Percentiles rank a stretch among this genome's conserved stretches.
phyloP scores from a whole-genome alignment of 2,797 vertebrate genomes.

The Trematomus bernacchii region DNA sequence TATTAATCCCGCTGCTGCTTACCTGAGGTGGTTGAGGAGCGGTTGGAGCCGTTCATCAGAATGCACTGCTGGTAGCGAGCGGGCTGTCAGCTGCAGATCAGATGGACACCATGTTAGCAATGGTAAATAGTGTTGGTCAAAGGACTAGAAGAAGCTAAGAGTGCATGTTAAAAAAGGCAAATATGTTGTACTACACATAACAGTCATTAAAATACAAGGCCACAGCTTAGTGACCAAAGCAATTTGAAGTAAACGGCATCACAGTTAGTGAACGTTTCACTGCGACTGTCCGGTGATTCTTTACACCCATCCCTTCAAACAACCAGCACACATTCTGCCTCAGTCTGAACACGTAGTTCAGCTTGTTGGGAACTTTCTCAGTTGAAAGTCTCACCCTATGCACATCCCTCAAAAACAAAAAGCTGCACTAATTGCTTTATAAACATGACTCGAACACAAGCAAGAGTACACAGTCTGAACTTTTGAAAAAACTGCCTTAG shows the following conservation, averaged over 20 bases:
- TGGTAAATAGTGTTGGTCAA: conserved; percentile 44
- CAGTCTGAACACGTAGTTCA: not conserved
- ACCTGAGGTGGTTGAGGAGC: conserved; percentile 97
- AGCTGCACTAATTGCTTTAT: not conserved
- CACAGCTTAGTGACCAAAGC: not conserved
- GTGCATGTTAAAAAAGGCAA: conserved; percentile 31
- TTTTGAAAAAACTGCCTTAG: conserved; percentile 10
- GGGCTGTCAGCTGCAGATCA: conserved; percentile 91
- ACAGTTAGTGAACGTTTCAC: not conserved
- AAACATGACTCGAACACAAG: not conserved
- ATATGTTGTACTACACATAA: conserved; percentile 8
- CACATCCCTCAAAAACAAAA: not conserved
- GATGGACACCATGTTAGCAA: conserved; percentile 62
- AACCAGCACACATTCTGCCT: not conserved
- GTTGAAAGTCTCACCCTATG: not conserved
- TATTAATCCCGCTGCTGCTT: conserved; percentile 69
- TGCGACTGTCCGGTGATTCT: not conserved
- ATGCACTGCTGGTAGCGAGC: conserved; percentile 93
- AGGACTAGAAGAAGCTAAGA: conserved; percentile 19
- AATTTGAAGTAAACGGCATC: not conserved
- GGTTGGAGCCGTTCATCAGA: conserved; percentile 97
- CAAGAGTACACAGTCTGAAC: not conserved
- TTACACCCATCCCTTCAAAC: not conserved
- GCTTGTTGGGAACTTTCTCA: not conserved
- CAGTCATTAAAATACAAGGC: conserved; percentile 29